Base-by-base conservation (phyloP, 2,888 invertebrate genomes). In the Pasiphila rectangulata region DNA sequence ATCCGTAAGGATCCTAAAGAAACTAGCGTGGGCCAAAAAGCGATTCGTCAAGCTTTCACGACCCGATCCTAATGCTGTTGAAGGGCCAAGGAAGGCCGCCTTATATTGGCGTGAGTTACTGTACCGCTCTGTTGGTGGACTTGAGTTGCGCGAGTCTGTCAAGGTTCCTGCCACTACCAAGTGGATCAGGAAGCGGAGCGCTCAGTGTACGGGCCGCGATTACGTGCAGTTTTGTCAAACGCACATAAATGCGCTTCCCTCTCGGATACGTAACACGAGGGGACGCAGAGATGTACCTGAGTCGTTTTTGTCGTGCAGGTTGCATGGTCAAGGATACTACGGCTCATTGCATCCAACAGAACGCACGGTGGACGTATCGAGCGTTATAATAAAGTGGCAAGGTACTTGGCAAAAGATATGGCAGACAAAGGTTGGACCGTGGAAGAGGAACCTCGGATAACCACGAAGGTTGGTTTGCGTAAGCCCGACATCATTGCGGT, bases 331-430 rank as follows among this genome's bases (percentile, higher is more conserved):
- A 21, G 23, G 35, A 35, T 10, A 35, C 75, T 0, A 61, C 66
- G 19, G 68, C 66, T 4, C 74, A 35, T 35, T 46, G 37, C 29
- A 25, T 63, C 25, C 75, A 78, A 38, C 27, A 34, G 72, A 23
- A 77, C 75, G 1, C 74, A 77, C 51, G 72, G 70, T 15, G 19
- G 74, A 77, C 0, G 15, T 56, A 25, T 55, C 75, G 4, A 76
- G 79, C 24, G 54, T 75, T 15, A 15, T 29, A 15, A 15, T 29
- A 16, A 12, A 3, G 6, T 54, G 0, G 34, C 12, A n/a, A 37
- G 35, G 4, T 41, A 46, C 1, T 17, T 69, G 59, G 0, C 54
- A 72, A 1, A 48, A 0, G 60, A 54, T 6, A 49, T 76, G 37
- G 6, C n/a, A 3, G 23, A 23, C 3, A 23, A 9, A 23, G 7